phyloP scores from a whole-genome alignment of 2,113 vertebrate species.

The Saimiri boliviensis region DNA sequence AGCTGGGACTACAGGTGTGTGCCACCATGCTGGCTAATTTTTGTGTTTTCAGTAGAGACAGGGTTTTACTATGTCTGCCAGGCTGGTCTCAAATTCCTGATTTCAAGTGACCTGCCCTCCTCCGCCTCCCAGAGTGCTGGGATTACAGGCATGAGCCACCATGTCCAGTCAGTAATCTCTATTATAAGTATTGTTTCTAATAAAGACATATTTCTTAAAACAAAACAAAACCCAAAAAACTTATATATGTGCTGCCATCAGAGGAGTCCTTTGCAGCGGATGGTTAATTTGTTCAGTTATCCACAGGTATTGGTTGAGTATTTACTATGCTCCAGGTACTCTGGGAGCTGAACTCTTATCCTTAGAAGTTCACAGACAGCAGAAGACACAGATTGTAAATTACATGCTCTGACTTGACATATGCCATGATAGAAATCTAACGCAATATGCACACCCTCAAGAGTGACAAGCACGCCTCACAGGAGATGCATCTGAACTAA shows the following conservation, averaged over 20 bases:
- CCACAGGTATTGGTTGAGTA: neutral
- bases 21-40: no score
- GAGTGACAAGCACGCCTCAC: neutral
- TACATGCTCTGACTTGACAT: neutral
- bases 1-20: no score
- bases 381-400: constrained; percentile 18
- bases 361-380: neutral
- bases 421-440: neutral
- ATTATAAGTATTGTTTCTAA: neutral
- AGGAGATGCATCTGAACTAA: neutral
- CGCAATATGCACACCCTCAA: neutral
- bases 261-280: neutral
- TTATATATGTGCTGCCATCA: neutral
- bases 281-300: neutral
- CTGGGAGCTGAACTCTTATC: neutral
- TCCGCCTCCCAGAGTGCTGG: no score
- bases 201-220: neutral
- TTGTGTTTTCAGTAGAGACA: no score
- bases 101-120: no score
- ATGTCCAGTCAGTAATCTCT: neutral
- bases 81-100: no score
- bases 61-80: no score
- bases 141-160: no score
- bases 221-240: neutral
- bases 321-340: neutral